phyloP scores from a whole-genome alignment of 2,113 vertebrate species.

The Dolichallabes microphthalmus region DNA sequence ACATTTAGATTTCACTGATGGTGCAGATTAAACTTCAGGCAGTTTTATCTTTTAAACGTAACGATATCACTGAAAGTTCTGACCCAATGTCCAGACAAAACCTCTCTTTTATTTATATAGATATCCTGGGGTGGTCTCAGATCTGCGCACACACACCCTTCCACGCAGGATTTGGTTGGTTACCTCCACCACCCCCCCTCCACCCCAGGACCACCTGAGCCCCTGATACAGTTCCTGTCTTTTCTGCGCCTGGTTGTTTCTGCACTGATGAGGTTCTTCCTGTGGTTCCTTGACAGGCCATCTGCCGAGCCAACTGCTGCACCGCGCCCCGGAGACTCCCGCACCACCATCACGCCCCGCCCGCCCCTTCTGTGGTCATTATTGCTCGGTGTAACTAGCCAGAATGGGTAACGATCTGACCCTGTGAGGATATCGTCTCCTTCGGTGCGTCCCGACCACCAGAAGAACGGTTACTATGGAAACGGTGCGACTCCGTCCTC shows the following conservation, averaged over 20 bases:
- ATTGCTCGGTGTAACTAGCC: neutral
- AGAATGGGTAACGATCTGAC: neutral
- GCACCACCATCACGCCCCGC: neutral
- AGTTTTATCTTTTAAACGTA: no score
- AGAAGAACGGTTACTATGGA: slow-evolving; percentile 5
- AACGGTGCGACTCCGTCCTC: neutral
- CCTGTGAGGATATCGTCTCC: neutral
- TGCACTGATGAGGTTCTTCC: slow-evolving; percentile 3
- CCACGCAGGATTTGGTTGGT: neutral
- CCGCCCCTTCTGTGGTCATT: slow-evolving; percentile 32
- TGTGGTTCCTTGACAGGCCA: slow-evolving; percentile 40
- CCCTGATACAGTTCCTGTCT: neutral
- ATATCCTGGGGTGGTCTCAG: neutral
- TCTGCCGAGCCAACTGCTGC: slow-evolving; percentile 49
- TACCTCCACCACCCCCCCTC: neutral
- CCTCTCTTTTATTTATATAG: no score
- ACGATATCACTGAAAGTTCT: no score
- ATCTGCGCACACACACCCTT: neutral
- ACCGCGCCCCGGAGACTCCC: slow-evolving; percentile 7
- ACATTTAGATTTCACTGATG: no score
- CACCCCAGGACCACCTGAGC: slow-evolving; percentile 29
- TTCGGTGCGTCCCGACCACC: neutral
- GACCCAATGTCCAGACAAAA: no score
- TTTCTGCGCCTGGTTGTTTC: neutral
- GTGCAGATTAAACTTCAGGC: no score